A percentile compares a stretch with the other conserved stretches of the same genome.
These are phyloP conservation scores for Euproctis similis DNA, from an alignment of 2,888 invertebrate genomes.

Conservation along the genomic window DNA sequence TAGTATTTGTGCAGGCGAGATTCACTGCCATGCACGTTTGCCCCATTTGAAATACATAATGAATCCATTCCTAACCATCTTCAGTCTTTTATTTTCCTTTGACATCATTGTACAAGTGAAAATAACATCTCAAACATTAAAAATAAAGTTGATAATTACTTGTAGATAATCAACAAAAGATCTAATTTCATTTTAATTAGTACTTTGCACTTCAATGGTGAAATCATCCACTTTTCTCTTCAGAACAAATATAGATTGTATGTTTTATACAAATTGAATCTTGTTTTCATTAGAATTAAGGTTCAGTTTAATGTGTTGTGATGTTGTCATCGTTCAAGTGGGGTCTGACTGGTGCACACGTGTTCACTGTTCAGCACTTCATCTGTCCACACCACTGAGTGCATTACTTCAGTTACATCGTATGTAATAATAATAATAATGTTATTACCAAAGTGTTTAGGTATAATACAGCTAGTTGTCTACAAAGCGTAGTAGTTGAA, in stretches of 20 bases:
- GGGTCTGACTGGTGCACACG: constrained; percentile 17
- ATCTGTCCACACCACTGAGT: neutral
- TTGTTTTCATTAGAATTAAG: constrained; percentile 9
- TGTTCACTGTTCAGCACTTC: constrained; percentile 14
- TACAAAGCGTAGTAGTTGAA: no score
- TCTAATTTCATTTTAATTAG: constrained; percentile 39
- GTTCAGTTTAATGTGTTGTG: constrained; percentile 12
- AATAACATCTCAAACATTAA: neutral
- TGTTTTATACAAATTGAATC: constrained; percentile 10
- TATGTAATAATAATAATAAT: no score
- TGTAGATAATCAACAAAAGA: constrained; percentile 1
- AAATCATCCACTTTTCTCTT: constrained; percentile 34
- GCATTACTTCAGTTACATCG: no score
- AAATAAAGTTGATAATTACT: constrained; percentile 7
- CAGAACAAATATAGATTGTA: constrained; percentile 19
- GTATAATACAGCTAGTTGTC: no score
- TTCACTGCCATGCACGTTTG: no score
- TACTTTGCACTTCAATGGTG: constrained; percentile 33
- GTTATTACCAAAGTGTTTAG: no score
- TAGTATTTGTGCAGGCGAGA: no score
- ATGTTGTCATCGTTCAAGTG: constrained; percentile 9
- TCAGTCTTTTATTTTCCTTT: no score
- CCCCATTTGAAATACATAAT: no score
- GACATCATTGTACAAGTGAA: no score
- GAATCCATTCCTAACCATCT: no score